phyloP scores from a whole-genome alignment of 2,888 invertebrate genomes.

The Imbricaverruca yamaguchii region DNA sequence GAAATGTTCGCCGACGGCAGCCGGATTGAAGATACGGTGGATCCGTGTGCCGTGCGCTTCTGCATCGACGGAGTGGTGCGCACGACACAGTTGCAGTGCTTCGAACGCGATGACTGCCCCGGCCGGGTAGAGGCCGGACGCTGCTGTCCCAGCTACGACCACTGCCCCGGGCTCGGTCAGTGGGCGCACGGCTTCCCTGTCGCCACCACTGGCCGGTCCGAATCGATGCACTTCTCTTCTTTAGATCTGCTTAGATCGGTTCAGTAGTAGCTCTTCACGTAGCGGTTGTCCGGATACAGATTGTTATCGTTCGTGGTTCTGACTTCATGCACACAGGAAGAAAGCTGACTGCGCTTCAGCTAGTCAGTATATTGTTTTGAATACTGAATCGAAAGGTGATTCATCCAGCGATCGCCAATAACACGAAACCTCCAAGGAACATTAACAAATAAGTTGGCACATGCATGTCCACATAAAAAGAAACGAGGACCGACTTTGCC shows the following conservation, averaged over 20 bases:
- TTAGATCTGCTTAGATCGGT: neutral
- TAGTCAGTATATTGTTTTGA: too few relatives aligned
- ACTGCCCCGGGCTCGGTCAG: constrained; percentile 55
- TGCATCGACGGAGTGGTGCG: neutral
- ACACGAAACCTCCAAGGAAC: too few relatives aligned
- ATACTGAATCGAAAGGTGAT: too few relatives aligned
- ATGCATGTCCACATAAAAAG: too few relatives aligned
- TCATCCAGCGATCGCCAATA: too few relatives aligned
- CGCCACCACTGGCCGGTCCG: neutral
- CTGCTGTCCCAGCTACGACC: constrained; percentile 73
- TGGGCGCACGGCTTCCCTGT: neutral
- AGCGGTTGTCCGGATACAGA: too few relatives aligned
- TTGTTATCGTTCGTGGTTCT: too few relatives aligned
- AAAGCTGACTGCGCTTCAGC: too few relatives aligned
- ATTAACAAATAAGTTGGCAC: too few relatives aligned
- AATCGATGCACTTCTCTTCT: too few relatives aligned
- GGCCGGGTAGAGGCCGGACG: constrained; percentile 62
- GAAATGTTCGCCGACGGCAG: constrained; percentile 58
- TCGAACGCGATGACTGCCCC: constrained; percentile 62
- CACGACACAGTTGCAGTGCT: neutral
- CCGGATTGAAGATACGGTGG: constrained; percentile 57
- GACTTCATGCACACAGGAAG: too few relatives aligned
- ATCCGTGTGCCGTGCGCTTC: constrained; percentile 47
- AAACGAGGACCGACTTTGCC: too few relatives aligned
- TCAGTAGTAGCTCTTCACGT: neutral